Base-by-base conservation (phyloP, 2,888 invertebrate species). In the Lasiommata megera region DNA sequence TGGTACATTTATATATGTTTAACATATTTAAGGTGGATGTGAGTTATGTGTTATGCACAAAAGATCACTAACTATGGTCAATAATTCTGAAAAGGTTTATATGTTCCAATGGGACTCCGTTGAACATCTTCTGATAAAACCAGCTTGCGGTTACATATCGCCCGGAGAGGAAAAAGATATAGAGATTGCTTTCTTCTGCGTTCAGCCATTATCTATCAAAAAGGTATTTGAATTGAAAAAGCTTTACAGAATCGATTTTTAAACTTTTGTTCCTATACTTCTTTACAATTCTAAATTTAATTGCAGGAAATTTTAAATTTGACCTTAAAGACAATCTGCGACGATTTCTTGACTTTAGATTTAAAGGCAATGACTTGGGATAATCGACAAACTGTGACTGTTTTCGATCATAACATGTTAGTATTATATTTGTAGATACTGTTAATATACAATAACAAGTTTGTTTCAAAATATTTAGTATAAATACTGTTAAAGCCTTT, bases 141-240 rank as follows among this genome's bases (percentile, higher is more conserved):
- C 90, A 0, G 80, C 82, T 0, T 61, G 79, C n/a, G 90, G 90
- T 0, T 89, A 82, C 54, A 88, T 90, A 66, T 87, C 87, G 1
- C 90, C 90, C 0, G 87, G 83, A 1, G 90, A 90, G 78, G 90
- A 90, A 66, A 90, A 90, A 60, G 89, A 90, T 68, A 64, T 90
- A 37, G 88, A 89, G 71, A 76, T 90, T 23, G 76, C 80, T 60
- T 90, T 88, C 64, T 84, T 77, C 60, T 77, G 86, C 28, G 64
- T 67, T 12, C 73, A 79, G 48, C 86, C 86, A 8, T 62, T 82
- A 2, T 46, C 50, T 12, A 62, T 88, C 44, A 72, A 65, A 54
- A 86, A 77, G 77, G 89, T 88, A 67, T 28, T 16, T 34, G 3
- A 16, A 34, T 28, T 34, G 37, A 44, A 38, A 34, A 34, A 29